Conservation (phyloP, 2,888 invertebrate species). For the Phytoseiulus persimilis region DNA sequence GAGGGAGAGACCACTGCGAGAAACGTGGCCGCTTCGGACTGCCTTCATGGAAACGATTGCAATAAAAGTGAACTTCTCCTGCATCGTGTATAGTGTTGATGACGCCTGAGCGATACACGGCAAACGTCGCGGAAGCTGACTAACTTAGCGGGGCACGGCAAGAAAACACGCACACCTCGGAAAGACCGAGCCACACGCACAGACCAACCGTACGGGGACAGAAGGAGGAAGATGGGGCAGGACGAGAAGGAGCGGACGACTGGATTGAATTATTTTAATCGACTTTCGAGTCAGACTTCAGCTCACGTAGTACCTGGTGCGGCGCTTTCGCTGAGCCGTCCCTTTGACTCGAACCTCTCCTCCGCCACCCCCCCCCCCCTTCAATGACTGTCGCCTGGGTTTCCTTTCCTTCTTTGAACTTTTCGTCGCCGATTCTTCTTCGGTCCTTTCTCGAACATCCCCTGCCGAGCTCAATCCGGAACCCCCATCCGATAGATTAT, state of each 20-base stretch:
- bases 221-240: not conserved
- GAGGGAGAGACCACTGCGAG: too few species aligned
- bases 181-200: not conserved
- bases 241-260: not conserved
- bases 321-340: not conserved
- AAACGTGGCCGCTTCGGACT: too few species aligned
- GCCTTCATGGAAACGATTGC: too few species aligned
- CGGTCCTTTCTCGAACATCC: not conserved
- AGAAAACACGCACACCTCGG: not conserved
- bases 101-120: not conserved
- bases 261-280: conserved; percentile 31
- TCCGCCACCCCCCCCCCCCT: not conserved
- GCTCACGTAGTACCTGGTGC: conserved; percentile 19
- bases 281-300: conserved; percentile 32
- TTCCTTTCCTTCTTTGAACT: not conserved
- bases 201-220: not conserved
- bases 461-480: not conserved
- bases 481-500: too few species aligned
- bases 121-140: not conserved
- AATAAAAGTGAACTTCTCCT: not conserved
- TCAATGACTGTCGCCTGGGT: not conserved
- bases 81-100: not conserved
- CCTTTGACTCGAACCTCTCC: not conserved
- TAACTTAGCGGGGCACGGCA: not conserved
- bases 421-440: not conserved